Evolutionary conservation across 2,797 vertebrate genomes (phyloP), one percentile per base, ranked within the genome.

Genomic region (Paedocypris micromegethes): DNA sequence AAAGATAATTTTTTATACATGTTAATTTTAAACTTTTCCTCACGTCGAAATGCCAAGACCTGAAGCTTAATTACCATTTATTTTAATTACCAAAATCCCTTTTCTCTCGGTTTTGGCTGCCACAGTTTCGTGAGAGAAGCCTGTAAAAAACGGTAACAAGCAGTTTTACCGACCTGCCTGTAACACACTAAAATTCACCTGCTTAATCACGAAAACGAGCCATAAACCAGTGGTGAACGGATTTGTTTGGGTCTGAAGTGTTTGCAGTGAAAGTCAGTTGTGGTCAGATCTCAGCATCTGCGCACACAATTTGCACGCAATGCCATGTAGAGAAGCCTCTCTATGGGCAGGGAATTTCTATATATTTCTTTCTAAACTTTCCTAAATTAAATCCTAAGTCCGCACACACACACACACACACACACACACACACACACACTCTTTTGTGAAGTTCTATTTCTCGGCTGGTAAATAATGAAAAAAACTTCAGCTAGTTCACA

Each of bases 101-200:
- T 65, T 50, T 6, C 38, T 3, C 74, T 77, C 43, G 69, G 64
- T 67, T 75, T 67, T 52, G 44, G 7, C 57, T 53, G 48, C 37
- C 58, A 38, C 39, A 3, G 38, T 67, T 55, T 80, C 85, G 83
- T 88, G 87, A 86, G 80, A 88, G 82, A 75, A 40, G 5, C 68
- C 51, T 40, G 58, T 81, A 81, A 86, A 82, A 85, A 51, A 72
- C 75, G 68, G 50, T 39, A 73, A 58, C 23, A 52, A 58, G 63
- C 47, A 69, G 68, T 55, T 61, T 66, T 60, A 49, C 70, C 47
- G 43, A 58, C 73, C 23, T 72, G 68, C 70, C 64, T 58, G 72
- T 68, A 75, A 54, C 60, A 60, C 81, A 77, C 75, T 85, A 83
- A 87, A 81, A 77, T 76, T 86, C 83, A 87, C 86, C 88, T 86